Base-by-base conservation (phyloP, 2,888 invertebrate species). In the Thecocarcelia acutangulata region DNA sequence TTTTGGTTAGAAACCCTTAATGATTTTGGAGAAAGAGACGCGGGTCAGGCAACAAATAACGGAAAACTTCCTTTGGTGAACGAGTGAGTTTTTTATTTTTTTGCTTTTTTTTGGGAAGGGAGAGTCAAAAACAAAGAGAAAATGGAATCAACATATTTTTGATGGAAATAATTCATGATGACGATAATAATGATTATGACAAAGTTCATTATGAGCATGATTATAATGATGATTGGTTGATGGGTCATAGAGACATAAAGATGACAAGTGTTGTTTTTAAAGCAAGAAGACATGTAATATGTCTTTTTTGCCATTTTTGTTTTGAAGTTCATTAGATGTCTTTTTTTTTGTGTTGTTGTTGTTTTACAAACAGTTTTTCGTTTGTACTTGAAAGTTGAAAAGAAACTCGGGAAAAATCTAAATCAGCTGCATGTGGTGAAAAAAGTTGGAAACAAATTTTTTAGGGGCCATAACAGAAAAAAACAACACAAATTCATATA, bases 261-360 rank as follows among this genome's bases (percentile, higher is more conserved):
- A 87, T 89, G 89, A 88, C 89, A 88, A 85, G 86, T 86, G 86
- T 84, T 82, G 82, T 82, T 82, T 78, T 54, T 69, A 61, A 66
- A 78, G 54, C 80, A 78, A 84, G 85, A 83, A 82, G 86, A 85
- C 77, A 84, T 83, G 83, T 77, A 89, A 87, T 87, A 87, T 88
- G 85, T 86, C 88, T 80, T 75, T 66, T 52, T 75, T 24, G 24
- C 24, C 5, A 5, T 33, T 0, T 33, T 9, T 33, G n/a, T 66
- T 88, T 87, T 89, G 87, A 89, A 89, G 89, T 89, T 88, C 89
- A 89, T 89, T 89, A 88, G 88, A 88, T 85, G 87, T 54, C 61
- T 52, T 21, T 48, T 63, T 44, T 64, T 61, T 59, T 52, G 52
- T 28, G 28, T 33, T 50, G 28, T 85, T 86, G 86, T 83, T 44